Evolutionary conservation across 2,888 invertebrate genomes (phyloP), one percentile per base, ranked within the genome.

Genomic region (Apomyelois bistriatella): DNA sequence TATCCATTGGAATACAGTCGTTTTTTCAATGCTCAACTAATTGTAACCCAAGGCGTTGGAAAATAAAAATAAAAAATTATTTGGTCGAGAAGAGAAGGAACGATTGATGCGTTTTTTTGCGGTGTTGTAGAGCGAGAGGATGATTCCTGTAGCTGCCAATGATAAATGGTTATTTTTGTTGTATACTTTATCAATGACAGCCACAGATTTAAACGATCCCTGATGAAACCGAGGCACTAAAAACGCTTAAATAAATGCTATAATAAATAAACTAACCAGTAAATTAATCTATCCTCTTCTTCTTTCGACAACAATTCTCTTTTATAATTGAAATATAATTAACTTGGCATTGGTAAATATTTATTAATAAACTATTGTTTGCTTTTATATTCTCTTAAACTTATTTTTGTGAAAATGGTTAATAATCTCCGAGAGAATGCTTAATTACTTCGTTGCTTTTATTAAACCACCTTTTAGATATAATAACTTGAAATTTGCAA

Each of bases 151-250:
- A 61, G 73, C 68, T 66, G 73, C 72, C 73, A 74, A 69, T 77
- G 76, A 77, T 80, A 76, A 85, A 78, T 65, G 52, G 47, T 56
- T 58, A 58, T 53, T 60, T 58, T 60, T 58, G 53, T 57, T 59
- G 59, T 53, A 52, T 54, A 32, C 65, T 78, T 82, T 77, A 74
- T 75, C 76, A 74, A 68, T 76, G 80, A 73, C 74, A 66, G 69
- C 68, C 66, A 68, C 72, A 61, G 58, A 62, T 68, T 64, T 75
- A 74, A 70, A 72, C 69, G 61, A 84, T 87, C 87, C 89, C 88
- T 74, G 83, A 83, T 80, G 79, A 89, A 87, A 81, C 86, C 82
- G 70, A 79, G 81, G 87, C 88, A 88, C 88, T 87, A 69, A 67
- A 74, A 69, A 58, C 54, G 52, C 53, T 57, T 63, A 64, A 65